Conservation (phyloP, 2,888 invertebrate genomes). For the Metopia argyrocephala region DNA sequence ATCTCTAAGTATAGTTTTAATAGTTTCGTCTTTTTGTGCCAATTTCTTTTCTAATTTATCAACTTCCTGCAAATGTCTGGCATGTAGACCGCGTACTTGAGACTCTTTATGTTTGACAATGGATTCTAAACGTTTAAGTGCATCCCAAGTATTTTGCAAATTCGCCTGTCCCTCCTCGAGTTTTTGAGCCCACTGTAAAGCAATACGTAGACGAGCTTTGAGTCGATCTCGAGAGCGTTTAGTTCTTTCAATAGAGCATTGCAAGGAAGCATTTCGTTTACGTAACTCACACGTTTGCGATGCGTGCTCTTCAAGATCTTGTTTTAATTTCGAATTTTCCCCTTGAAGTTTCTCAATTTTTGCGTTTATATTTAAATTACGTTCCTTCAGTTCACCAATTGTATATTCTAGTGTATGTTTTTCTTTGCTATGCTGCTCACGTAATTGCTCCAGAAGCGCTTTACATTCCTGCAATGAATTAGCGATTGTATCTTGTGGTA, state of each 20-base stretch:
- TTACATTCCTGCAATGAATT: conserved; percentile 87
- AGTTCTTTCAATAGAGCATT: conserved; percentile 71
- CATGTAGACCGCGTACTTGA: conserved; percentile 75
- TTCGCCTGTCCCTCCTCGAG: conserved; percentile 75
- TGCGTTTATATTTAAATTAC: conserved; percentile 25
- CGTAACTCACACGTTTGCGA: conserved; percentile 66
- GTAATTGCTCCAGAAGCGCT: conserved; percentile 86
- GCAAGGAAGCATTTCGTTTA: conserved; percentile 67
- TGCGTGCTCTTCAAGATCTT: conserved; percentile 67
- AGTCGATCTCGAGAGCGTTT: conserved; percentile 76
- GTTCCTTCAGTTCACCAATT: conserved; percentile 65
- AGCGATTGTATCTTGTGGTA: conserved; percentile 78
- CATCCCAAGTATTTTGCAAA: conserved; percentile 75
- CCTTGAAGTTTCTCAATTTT: conserved; percentile 57
- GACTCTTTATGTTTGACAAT: conserved; percentile 77
- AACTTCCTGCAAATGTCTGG: conserved; percentile 74
- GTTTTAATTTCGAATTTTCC: conserved; percentile 67
- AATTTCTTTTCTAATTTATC: conserved; percentile 74
- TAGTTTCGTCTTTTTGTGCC: conserved; percentile 77
- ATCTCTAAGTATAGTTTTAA: conserved; percentile 73
- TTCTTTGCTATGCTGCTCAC: conserved; percentile 85
- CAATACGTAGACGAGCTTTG: conserved; percentile 75
- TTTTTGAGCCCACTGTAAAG: conserved; percentile 76
- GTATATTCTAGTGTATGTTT: conserved; percentile 80
- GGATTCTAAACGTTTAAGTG: conserved; percentile 75